A percentile compares a stretch with the other conserved stretches of the same genome.
phyloP scores from a whole-genome alignment of 1,140 invertebrate species.

The Harpegnathos saltator region DNA sequence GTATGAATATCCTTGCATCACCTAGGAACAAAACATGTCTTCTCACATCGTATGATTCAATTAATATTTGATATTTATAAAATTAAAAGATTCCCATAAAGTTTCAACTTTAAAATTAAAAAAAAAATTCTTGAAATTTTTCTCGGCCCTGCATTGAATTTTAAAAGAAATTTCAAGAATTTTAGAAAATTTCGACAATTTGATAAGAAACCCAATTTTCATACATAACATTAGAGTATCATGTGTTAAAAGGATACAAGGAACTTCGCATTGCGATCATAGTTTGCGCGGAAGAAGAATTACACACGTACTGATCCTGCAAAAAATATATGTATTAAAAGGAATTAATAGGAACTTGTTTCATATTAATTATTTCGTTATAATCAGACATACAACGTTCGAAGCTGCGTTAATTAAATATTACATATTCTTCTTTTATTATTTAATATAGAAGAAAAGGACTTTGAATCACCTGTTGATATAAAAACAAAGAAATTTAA shows the following conservation, averaged over 20 bases:
- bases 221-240: not conserved
- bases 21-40: slow-evolving; percentile 6
- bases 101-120: too few relatives aligned
- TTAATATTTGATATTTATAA: slow-evolving; percentile 16
- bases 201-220: not conserved
- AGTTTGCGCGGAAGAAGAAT: slow-evolving; percentile 24
- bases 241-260: slow-evolving; percentile 3
- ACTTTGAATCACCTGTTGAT: too few relatives aligned
- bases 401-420: not conserved
- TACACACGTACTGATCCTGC: slow-evolving; percentile 29
- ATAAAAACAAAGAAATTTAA: too few relatives aligned
- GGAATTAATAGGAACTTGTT: not conserved
- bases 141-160: too few relatives aligned
- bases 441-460: too few relatives aligned
- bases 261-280: not conserved
- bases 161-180: not conserved
- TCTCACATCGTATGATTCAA: not conserved
- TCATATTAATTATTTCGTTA: not conserved
- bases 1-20: slow-evolving; percentile 53
- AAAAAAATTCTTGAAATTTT: too few relatives aligned
- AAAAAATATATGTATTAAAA: slow-evolving; percentile 40
- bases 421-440: not conserved
- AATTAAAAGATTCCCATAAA: not conserved
- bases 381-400: not conserved
- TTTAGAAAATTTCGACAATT: not conserved